These are phyloP conservation scores for Sarotherodon lohbergeri DNA, from an alignment of 2,113 vertebrate genomes.

Conservation along the genomic window DNA sequence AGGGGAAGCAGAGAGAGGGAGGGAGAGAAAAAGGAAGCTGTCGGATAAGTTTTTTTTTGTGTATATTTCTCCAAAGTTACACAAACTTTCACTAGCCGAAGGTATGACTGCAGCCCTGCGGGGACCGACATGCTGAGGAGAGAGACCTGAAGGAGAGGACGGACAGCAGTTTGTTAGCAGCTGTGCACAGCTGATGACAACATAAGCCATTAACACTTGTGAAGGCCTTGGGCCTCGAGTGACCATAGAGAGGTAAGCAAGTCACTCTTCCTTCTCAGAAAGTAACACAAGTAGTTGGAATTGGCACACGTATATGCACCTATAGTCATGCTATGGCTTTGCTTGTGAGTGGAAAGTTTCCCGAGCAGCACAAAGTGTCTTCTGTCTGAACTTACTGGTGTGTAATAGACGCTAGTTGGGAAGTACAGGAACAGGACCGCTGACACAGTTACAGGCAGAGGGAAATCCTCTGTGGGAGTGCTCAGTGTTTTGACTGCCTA, in stretches of 20 bases:
- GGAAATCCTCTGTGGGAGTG: neutral
- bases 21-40: constrained; percentile 71
- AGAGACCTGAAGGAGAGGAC: constrained; percentile 7
- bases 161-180: constrained; percentile 28
- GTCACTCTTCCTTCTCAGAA: neutral
- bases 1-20: constrained; percentile 54
- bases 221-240: constrained; percentile 68
- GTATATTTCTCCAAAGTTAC: constrained; percentile 51
- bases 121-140: constrained; percentile 2
- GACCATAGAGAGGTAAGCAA: constrained; percentile 58
- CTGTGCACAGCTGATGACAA: constrained; percentile 58
- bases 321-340: neutral
- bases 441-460: neutral
- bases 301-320: neutral
- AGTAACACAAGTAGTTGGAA: neutral
- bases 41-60: constrained; percentile 56
- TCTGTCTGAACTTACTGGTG: neutral
- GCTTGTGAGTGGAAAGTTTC: neutral
- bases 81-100: constrained; percentile 24
- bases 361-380: neutral
- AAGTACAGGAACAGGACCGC: constrained; percentile 14
- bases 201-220: constrained; percentile 63
- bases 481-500: neutral
- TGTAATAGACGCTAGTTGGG: constrained; percentile 6
- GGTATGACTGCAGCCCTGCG: neutral